Evolutionary conservation across 2,888 invertebrate genomes (phyloP).

Genomic region (Tipula vernalis): DNA sequence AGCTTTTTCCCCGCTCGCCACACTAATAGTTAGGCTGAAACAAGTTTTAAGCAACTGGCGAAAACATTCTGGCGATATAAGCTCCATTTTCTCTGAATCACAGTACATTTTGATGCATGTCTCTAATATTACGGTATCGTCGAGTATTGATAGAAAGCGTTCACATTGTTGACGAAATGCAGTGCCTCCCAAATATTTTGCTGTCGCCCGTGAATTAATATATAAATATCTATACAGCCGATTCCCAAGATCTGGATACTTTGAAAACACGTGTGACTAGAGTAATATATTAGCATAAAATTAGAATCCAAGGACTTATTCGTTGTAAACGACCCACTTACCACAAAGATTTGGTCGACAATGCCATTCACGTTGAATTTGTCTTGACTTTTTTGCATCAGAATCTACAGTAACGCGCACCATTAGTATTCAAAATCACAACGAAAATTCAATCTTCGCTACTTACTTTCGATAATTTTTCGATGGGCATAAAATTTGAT

Average conservation of each 20-base stretch:
- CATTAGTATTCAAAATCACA: not conserved
- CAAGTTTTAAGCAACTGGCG: constrained; percentile 55
- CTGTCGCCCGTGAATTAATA: constrained; percentile 45
- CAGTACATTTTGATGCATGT: constrained; percentile 55
- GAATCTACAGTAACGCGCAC: constrained; percentile 40
- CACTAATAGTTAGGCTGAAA: constrained; percentile 69
- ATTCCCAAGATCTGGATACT: constrained; percentile 56
- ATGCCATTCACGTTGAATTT: constrained; percentile 61
- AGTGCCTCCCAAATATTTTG: constrained; percentile 44
- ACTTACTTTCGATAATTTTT: constrained; percentile 60
- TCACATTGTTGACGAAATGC: constrained; percentile 66
- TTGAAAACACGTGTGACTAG: constrained; percentile 66
- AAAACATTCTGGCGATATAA: constrained; percentile 50
- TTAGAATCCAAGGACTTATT: constrained; percentile 28
- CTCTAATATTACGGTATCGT: constrained; percentile 48
- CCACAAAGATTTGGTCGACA: constrained; percentile 40
- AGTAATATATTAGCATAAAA: constrained; percentile 10
- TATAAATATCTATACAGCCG: constrained; percentile 55
- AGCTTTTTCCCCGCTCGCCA: constrained; percentile 52
- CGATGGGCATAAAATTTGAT: constrained; percentile 55
- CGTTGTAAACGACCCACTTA: constrained; percentile 18
- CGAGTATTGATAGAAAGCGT: constrained; percentile 42
- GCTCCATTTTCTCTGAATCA: constrained; percentile 40
- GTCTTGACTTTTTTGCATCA: constrained; percentile 53
- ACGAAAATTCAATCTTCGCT: constrained; percentile 10